These are phyloP conservation scores for Plectus sambesii DNA, from an alignment of 1,140 invertebrate genomes.

Conservation along the genomic window DNA sequence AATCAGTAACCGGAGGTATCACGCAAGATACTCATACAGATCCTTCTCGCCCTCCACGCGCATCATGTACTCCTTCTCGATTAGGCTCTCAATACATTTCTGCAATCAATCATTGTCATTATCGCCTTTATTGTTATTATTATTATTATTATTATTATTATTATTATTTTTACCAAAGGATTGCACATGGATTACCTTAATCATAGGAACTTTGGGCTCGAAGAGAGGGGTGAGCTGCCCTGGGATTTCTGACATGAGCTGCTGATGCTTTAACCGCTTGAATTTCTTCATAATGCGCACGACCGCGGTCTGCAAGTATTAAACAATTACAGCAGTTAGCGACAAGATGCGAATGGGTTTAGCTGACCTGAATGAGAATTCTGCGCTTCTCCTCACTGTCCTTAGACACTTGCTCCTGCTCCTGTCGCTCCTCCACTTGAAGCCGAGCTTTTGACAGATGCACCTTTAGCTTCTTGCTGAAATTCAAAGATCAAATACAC, in stretches of 20 bases:
- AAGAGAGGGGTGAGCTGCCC: conserved; percentile 86
- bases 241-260: conserved; percentile 85
- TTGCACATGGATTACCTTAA: too few species aligned
- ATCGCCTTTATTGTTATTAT: too few species aligned
- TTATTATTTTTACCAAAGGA: too few species aligned
- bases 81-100: conserved; percentile 99
- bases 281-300: conserved; percentile 99
- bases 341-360: not conserved
- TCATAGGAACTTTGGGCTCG: conserved; percentile 90
- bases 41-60: conserved; percentile 92
- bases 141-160: too few species aligned
- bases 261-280: conserved; percentile 86
- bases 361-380: conserved; percentile 69
- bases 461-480: conserved; percentile 86
- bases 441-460: conserved; percentile 90
- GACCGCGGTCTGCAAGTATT: conserved; percentile 67
- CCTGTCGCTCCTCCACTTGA: conserved; percentile 72
- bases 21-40: conserved; percentile 62
- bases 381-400: conserved; percentile 97
- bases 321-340: conserved; percentile 6
- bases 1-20: too few species aligned
- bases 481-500: conserved; percentile 36
- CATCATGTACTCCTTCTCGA: conserved; percentile 97
- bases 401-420: conserved; percentile 92
- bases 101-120: too few species aligned